phyloP scores from a whole-genome alignment of 2,797 vertebrate species.

The Clarias pachynema region DNA sequence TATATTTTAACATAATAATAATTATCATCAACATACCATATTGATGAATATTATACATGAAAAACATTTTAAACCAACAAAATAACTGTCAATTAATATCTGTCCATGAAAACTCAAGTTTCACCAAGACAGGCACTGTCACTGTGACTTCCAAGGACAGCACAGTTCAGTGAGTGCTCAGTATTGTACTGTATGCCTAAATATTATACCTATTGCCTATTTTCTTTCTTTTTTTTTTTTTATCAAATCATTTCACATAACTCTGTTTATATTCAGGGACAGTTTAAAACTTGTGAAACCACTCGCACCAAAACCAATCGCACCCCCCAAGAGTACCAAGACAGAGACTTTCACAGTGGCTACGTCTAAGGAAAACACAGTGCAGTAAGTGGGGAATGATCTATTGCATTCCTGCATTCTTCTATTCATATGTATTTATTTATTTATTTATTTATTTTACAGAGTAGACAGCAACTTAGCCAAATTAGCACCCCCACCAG shows the following conservation, averaged over 20 bases:
- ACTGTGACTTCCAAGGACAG: slow-evolving; percentile 55
- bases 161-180: slow-evolving; percentile 57
- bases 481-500: slow-evolving; percentile 30
- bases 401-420: not conserved
- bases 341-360: slow-evolving; percentile 61
- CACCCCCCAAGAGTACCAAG: slow-evolving; percentile 35
- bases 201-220: not conserved
- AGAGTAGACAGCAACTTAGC: slow-evolving; percentile 38
- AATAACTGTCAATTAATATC: not conserved
- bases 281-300: slow-evolving; percentile 15
- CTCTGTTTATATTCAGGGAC: slow-evolving; percentile 3
- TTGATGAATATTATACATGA: not conserved
- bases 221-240: not conserved
- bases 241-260: not conserved
- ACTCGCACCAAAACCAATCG: not conserved
- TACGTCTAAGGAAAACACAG: slow-evolving; percentile 42
- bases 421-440: not conserved
- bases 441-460: not conserved
- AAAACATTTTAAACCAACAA: not conserved
- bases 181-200: not conserved
- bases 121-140: slow-evolving; percentile 57
- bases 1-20: not conserved
- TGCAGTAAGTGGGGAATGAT: slow-evolving; percentile 59
- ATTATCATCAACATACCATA: not conserved
- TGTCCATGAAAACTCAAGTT: slow-evolving; percentile 42